These are phyloP conservation scores for Pterostichus niger DNA, from an alignment of 2,888 invertebrate genomes.

Conservation along the genomic window DNA sequence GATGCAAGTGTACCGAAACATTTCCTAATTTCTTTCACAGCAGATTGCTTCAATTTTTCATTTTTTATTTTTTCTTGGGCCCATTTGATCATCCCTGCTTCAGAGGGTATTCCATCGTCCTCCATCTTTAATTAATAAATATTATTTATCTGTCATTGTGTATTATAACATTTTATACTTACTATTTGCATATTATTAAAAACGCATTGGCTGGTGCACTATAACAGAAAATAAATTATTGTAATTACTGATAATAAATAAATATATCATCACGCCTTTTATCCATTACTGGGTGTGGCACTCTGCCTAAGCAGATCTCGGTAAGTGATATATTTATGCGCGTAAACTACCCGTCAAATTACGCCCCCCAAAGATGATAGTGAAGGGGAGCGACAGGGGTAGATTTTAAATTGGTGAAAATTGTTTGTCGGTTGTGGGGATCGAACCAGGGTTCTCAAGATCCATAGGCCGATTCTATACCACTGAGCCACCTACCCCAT, in stretches of 20 bases:
- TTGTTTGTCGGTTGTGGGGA: no score
- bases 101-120: constrained; percentile 75
- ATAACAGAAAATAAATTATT: constrained; percentile 68
- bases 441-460: no score
- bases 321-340: no score
- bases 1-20: constrained; percentile 75
- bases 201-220: constrained; percentile 75
- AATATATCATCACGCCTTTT: no score
- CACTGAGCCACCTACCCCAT: no score
- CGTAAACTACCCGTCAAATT: no score
- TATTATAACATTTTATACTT: constrained; percentile 66
- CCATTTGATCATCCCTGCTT: constrained; percentile 75
- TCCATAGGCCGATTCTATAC: no score
- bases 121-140: constrained; percentile 73
- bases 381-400: no score
- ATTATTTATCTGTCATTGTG: not conserved
- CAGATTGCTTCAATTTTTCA: constrained; percentile 73
- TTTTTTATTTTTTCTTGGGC: constrained; percentile 74
- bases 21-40: constrained; percentile 73
- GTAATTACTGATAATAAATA: not conserved
- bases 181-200: constrained; percentile 76
- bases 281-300: no score
- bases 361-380: no score
- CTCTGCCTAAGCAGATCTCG: no score
- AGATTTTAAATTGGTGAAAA: no score